These are phyloP conservation scores for Grallaria varia DNA, from an alignment of 2,113 vertebrate genomes.

Conservation along the genomic window DNA sequence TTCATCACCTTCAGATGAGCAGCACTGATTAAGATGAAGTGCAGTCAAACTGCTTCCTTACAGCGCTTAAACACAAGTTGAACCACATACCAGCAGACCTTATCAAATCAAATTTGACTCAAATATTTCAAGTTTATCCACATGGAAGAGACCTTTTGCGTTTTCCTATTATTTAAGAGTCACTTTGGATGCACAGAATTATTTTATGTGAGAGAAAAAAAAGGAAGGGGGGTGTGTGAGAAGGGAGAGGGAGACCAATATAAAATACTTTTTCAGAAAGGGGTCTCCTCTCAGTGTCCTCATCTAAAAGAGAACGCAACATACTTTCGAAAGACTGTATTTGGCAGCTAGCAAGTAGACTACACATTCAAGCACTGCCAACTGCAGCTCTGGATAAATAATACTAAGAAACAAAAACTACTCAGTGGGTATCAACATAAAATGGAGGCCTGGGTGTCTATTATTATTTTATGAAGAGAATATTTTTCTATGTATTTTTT, in stretches of 20 bases:
- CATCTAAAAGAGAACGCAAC: not conserved
- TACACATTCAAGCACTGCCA: not conserved
- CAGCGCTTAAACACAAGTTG: not conserved
- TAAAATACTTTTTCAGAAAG: not conserved
- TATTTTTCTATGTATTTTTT: not conserved
- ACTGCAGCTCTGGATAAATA: not conserved
- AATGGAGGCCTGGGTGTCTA: not conserved
- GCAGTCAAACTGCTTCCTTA: not conserved
- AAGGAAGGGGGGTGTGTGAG: accelerated
- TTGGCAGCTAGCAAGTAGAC: not conserved
- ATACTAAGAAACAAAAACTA: not conserved
- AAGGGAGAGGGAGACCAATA: not conserved
- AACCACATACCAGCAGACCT: not conserved
- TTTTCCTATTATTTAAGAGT: not conserved
- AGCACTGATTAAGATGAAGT: slow-evolving; percentile 39
- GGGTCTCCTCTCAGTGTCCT: not conserved
- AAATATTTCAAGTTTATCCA: not conserved
- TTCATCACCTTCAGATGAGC: slow-evolving; percentile 46
- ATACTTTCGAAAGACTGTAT: not conserved
- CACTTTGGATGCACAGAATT: not conserved
- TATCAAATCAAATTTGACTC: not conserved
- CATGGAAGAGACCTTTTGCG: not conserved
- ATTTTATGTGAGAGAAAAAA: not conserved
- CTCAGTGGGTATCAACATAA: not conserved
- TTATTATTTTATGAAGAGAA: not conserved